A percentile compares a stretch with the other conserved stretches of the same genome.
Conservation (phyloP, 2,888 invertebrate genomes). For the Andrena chrysosceles region DNA sequence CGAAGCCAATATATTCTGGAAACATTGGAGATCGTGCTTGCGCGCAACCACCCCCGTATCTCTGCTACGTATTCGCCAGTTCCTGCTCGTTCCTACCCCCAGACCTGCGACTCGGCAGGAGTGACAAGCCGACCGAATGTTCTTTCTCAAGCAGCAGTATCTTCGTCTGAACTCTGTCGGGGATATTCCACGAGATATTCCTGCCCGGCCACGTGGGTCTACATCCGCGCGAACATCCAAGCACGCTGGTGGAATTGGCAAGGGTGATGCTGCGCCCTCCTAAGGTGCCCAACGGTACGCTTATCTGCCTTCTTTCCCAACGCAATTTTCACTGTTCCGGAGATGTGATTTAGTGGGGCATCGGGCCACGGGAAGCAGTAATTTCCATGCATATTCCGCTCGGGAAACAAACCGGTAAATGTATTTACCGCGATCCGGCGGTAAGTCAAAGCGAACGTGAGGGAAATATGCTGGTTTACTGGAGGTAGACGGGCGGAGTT, state of each 20-base stretch:
- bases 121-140: slow-evolving; percentile 18
- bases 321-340: slow-evolving; percentile 72
- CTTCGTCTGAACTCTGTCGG: slow-evolving; percentile 14
- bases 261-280: slow-evolving; percentile 55
- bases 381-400: slow-evolving; percentile 68
- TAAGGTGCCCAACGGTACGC: slow-evolving; percentile 50
- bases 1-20: slow-evolving; percentile 9
- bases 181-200: slow-evolving; percentile 40
- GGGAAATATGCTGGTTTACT: slow-evolving; percentile 47
- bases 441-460: slow-evolving; percentile 41
- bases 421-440: slow-evolving; percentile 45
- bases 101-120: background rate
- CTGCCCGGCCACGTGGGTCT: too few species aligned
- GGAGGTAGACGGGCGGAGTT: background rate
- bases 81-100: background rate
- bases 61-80: background rate
- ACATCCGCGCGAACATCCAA: background rate
- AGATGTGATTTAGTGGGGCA: slow-evolving; percentile 68
- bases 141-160: slow-evolving; percentile 1
- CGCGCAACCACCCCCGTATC: background rate
- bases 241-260: slow-evolving; percentile 50
- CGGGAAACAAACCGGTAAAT: slow-evolving; percentile 42
- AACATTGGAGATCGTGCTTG: background rate
- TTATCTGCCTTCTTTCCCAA: slow-evolving; percentile 68
- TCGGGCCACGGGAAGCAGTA: slow-evolving; percentile 55